Evolutionary conservation across 1,140 invertebrate species (phyloP), one percentile per base, ranked within the genome.

Genomic region (Platyscapa corneri): DNA sequence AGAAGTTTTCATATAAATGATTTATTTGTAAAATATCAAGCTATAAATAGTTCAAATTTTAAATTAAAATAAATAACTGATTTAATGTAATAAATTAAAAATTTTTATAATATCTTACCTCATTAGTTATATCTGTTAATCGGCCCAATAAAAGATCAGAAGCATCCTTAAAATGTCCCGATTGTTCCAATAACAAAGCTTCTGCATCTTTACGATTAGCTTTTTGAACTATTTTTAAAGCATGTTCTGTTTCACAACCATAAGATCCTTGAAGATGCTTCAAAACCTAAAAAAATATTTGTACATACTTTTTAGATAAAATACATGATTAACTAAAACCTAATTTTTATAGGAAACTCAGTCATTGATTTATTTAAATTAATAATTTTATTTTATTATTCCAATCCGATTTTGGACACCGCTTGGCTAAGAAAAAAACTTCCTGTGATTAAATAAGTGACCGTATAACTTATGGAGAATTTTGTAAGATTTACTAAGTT

Each of bases 161-260:
- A 10, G 92, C 92, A 81, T 91, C 92, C 67, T 93, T 90, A 86
- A 93, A 93, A 88, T 92, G 92, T 23, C 92, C 92, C 23, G 92
- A 88, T 87, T 93, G 91, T 86, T 93, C 93, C 67, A 93, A 85
- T 90, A 93, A 91, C 12, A 92, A 82, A 82, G 92, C 93, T 77
- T 91, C 90, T 3, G 90, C 93, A 83, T 93, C 92, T 64, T 90
- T 90, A 23, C 91, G 91, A 83, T 89, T 90, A 46, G 89, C 87
- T 85, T 87, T 89, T 46, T 89, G 87, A 86, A 92, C 92, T 87
- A 93, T 93, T 85, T 89, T 88, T 70, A 93, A 87, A 30, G 92
- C 93, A 87, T 90, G 89, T 46, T 92, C 90, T 80, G 91, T 86
- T 86, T 91, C 89, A 86, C 92, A 93, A n/a, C 92, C 92, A 81